Percentiles rank a stretch among this genome's conserved stretches.
Conservation (phyloP, 2,888 invertebrate species). For the Palloptera scutellata region DNA sequence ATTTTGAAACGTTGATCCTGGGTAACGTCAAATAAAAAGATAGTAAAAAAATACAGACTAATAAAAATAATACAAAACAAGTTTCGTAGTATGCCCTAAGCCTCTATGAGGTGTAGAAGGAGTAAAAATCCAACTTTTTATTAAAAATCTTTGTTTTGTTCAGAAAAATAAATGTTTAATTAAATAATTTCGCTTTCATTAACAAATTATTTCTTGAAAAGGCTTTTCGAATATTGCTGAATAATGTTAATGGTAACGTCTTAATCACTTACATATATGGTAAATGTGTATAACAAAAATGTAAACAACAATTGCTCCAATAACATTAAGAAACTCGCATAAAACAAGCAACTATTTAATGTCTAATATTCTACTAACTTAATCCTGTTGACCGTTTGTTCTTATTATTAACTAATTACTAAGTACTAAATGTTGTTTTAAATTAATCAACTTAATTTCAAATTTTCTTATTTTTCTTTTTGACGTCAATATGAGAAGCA, state of each 20-base stretch:
- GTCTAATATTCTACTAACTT: conserved; percentile 39
- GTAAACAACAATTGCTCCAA: conserved; percentile 4
- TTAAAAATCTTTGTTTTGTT: too few relatives aligned
- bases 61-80: too few relatives aligned
- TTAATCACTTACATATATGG: not conserved
- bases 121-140: too few relatives aligned
- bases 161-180: too few relatives aligned
- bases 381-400: conserved; percentile 61
- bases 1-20: too few relatives aligned
- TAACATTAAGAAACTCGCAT: not conserved
- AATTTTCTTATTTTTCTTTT: conserved; percentile 15
- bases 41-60: too few relatives aligned
- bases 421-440: conserved; percentile 29
- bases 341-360: conserved; percentile 19
- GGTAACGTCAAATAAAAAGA: too few relatives aligned
- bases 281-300: not conserved
- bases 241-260: not conserved
- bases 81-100: too few relatives aligned
- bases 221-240: not conserved
- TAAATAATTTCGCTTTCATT: too few relatives aligned
- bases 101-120: too few relatives aligned
- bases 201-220: too few relatives aligned
- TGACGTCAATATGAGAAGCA: conserved; percentile 36
- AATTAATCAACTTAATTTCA: conserved; percentile 11
- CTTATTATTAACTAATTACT: conserved; percentile 29